These are phyloP conservation scores for Aphrophora alni DNA, from an alignment of 2,888 invertebrate genomes.

Conservation along the genomic window DNA sequence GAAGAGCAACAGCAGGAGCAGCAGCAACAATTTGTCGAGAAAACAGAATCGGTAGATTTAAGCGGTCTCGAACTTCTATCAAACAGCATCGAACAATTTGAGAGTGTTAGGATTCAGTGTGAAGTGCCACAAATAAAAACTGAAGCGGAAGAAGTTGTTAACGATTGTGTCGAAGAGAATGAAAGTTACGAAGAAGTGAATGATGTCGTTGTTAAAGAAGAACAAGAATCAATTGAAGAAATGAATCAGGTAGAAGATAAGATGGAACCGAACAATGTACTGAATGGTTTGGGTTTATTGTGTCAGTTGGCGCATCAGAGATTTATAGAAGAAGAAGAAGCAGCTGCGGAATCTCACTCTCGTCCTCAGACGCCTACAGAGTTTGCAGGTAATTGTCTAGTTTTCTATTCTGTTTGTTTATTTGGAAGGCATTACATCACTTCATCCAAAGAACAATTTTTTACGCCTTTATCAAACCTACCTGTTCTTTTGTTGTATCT, in stretches of 20 bases:
- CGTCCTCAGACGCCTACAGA: background rate
- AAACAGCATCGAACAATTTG: conserved; percentile 83
- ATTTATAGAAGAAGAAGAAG: conserved; percentile 72
- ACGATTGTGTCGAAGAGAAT: conserved; percentile 11
- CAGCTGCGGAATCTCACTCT: conserved; percentile 22
- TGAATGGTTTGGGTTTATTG: conserved; percentile 67
- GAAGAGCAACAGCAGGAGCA: too few species aligned
- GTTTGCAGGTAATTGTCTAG: conserved; percentile 50
- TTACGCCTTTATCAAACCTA: too few species aligned
- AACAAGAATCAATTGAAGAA: conserved; percentile 11
- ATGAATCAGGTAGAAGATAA: conserved; percentile 26
- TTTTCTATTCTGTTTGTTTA: conserved; percentile 56
- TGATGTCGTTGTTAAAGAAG: conserved; percentile 17
- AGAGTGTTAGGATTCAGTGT: conserved; percentile 57
- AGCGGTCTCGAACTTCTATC: conserved; percentile 83
- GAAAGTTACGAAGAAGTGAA: background rate
- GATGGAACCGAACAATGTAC: conserved; percentile 31
- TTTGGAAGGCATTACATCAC: too few species aligned
- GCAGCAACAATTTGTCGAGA: background rate
- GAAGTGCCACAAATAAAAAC: conserved; percentile 53
- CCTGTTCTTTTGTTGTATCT: too few species aligned
- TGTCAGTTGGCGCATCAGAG: conserved; percentile 87
- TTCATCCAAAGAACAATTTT: too few species aligned
- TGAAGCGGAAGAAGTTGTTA: conserved; percentile 28
- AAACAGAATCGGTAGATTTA: conserved; percentile 61